Evolutionary conservation across 2,888 invertebrate species (phyloP), one percentile per base, ranked within the genome.

Genomic region (Pseudoips prasinana): DNA sequence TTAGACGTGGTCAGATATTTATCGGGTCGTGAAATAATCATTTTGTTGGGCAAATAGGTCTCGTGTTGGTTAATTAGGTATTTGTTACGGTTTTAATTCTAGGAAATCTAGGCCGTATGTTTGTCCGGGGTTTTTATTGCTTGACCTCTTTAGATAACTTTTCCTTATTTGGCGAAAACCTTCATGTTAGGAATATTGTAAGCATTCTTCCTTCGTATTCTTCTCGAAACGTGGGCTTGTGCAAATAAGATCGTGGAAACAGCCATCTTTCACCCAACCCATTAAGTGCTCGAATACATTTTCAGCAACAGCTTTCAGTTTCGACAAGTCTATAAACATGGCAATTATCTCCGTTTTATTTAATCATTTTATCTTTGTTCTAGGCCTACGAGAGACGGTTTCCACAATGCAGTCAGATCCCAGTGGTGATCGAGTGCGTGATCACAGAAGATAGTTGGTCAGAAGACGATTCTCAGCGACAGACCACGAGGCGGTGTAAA

Each of bases 311-410:
- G n/a, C n/a, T n/a, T n/a, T n/a, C n/a, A n/a, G n/a, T n/a, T n/a
- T n/a, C n/a, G n/a, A n/a, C n/a, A n/a, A n/a, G n/a, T n/a, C n/a
- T n/a, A n/a, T n/a, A n/a, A n/a, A n/a, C n/a, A n/a, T n/a, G n/a
- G n/a, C n/a, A n/a, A n/a, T n/a, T n/a, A n/a, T n/a, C n/a, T n/a
- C n/a, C n/a, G n/a, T n/a, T n/a, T n/a, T n/a, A n/a, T n/a, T n/a
- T n/a, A 14, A 23, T 36, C 5, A 7, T 1, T 1, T 26, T 38
- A 28, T 28, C 33, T 46, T 66, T 69, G 64, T 64, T 62, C 0
- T 82, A 98, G 97, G 98, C 98, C 3, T 98, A 98, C 79, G 96
- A 98, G 85, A 92, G 94, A 65, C 92, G 98, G 52, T 98, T 98
- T 81, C 98, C 98, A 9, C 95, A 92, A 37, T 98, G 98, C 73